Base-by-base conservation (phyloP, 1,140 invertebrate genomes). In the Anoplophora glabripennis region DNA sequence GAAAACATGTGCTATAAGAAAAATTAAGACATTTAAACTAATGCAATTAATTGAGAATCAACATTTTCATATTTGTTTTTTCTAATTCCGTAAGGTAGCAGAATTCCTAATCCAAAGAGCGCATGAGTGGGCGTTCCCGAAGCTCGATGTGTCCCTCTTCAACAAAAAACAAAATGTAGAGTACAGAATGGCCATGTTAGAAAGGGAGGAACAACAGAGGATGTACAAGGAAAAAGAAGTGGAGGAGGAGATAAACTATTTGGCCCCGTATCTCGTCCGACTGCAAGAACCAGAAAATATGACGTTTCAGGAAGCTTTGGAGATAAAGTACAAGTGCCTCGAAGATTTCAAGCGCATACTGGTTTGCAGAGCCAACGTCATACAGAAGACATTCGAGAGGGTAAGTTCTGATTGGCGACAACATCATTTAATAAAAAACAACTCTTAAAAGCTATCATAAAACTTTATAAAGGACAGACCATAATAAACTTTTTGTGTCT, bases 241-340 rank as follows among this genome's bases (percentile, higher is more conserved):
- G 9, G 61, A 68, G 51, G 70, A 74, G 10, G 65, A 73, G 44
- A 65, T 70, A 4, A 70, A 86, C 65, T 81, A 80, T 56, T 65
- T 86, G 11, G 74, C 76, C n/a, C 82, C 83, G 0, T 85, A 84
- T 66, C 61, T 86, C 5, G 78, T 79, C 1, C 72, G 76, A 35
- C 69, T 80, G 18, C 78, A 79, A n/a, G 71, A 78, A 61, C 74
- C 77, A 34, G 12, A 58, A 14, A 18, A 58, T 7, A 41, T 80
- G 28, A 72, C 70, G 1, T 66, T 65, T 44, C 60, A 72, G 1
- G 68, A 81, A 67, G 80, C 81, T 0, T 21, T 65, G 12, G 55
- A 72, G 9, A 64, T 80, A 0, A 75, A 73, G 57, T 65, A 81
- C 3, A 69, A 76, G 5, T 85, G 83, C 42, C 62, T 85, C 0